Conservation (phyloP, 1,140 invertebrate species). For the Yoshiicerus persimilis region DNA sequence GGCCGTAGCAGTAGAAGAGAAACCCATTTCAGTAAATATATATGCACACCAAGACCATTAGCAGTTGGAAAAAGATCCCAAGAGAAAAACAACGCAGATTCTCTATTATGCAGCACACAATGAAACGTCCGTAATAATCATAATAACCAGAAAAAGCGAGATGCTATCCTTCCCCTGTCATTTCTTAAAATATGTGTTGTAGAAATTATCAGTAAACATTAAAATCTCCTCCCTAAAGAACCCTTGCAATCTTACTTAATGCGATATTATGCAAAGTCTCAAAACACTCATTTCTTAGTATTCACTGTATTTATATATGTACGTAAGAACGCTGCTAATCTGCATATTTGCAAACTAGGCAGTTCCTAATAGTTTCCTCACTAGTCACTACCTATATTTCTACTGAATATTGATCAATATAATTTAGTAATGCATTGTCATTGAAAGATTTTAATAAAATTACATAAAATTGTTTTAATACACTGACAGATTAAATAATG, state of each 20-base stretch:
- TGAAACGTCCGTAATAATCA: neutral
- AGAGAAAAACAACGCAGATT: neutral
- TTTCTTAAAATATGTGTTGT: neutral
- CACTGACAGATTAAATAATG: too few relatives aligned
- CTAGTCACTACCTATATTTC: too few relatives aligned
- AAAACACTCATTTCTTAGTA: too few relatives aligned
- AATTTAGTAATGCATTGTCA: too few relatives aligned
- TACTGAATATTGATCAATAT: too few relatives aligned
- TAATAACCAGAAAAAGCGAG: neutral
- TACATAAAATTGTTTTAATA: too few relatives aligned
- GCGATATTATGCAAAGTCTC: neutral
- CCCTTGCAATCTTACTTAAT: neutral
- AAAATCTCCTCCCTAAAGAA: neutral
- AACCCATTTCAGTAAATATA: neutral
- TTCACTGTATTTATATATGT: too few relatives aligned
- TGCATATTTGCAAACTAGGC: too few relatives aligned
- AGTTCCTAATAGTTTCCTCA: too few relatives aligned
- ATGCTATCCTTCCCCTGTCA: neutral
- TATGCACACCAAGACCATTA: neutral
- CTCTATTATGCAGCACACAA: neutral
- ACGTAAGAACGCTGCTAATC: too few relatives aligned
- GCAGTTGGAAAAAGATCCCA: neutral
- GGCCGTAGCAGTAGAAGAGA: neutral
- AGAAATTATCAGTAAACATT: neutral
- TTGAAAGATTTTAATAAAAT: too few relatives aligned